A percentile compares a stretch with the other conserved stretches of the same genome.
Conservation (phyloP, 2,113 vertebrate genomes). For the Struthidea cinerea region DNA sequence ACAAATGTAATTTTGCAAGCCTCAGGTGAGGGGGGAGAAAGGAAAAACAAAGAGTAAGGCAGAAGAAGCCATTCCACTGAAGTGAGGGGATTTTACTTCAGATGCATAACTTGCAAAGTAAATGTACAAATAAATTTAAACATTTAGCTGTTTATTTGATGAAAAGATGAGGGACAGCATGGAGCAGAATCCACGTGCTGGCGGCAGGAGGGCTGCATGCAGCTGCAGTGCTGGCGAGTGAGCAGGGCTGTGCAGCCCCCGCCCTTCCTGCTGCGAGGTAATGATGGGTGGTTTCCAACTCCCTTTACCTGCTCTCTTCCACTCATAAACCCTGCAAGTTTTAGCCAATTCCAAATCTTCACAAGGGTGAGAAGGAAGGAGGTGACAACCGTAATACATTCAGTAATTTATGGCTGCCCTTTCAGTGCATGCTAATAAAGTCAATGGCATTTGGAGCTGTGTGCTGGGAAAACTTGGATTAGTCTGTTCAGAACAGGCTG, state of each 20-base stretch:
- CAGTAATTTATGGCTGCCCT: slow-evolving; percentile 73
- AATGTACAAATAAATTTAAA: neutral
- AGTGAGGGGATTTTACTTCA: neutral
- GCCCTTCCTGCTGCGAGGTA: neutral
- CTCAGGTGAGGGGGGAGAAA: neutral
- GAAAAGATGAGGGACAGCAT: neutral
- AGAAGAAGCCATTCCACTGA: neutral
- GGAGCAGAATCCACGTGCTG: neutral
- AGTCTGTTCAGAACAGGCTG: slow-evolving; percentile 70
- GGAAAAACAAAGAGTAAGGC: neutral
- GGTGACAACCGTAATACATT: neutral
- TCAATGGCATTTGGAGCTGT: slow-evolving; percentile 75
- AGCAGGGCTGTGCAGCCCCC: neutral
- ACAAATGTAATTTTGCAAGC: neutral
- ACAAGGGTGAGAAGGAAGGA: neutral
- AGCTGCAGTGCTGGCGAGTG: fast-evolving
- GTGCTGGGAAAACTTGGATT: slow-evolving; percentile 75
- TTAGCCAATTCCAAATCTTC: neutral
- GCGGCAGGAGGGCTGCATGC: neutral
- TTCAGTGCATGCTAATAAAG: slow-evolving; percentile 75
- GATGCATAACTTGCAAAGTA: neutral
- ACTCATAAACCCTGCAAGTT: neutral
- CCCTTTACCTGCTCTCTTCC: neutral
- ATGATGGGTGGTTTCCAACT: neutral
- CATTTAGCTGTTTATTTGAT: neutral